These are phyloP conservation scores for Thumatha senex DNA, from an alignment of 2,888 invertebrate genomes.

Conservation along the genomic window DNA sequence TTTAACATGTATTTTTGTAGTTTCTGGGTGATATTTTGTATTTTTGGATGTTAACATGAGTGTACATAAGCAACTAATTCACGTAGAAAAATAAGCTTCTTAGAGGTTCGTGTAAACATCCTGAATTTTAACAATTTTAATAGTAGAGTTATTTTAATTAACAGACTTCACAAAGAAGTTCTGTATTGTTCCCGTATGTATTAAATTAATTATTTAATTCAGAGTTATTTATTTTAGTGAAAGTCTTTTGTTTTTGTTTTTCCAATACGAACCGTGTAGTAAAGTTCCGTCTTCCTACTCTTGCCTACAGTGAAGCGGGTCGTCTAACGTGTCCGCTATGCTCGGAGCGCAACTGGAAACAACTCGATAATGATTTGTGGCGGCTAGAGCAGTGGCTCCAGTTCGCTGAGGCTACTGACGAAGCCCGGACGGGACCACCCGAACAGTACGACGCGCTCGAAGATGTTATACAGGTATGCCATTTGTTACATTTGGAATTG, in stretches of 20 bases:
- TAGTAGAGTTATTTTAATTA: not conserved
- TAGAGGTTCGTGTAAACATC: too few relatives aligned
- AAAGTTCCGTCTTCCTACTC: not conserved
- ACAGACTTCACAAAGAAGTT: not conserved
- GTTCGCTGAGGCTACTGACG: slow-evolving; percentile 92
- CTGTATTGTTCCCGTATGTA: not conserved
- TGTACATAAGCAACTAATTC: not conserved
- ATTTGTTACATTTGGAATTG: not conserved
- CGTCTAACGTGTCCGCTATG: slow-evolving; percentile 93
- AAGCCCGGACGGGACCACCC: slow-evolving; percentile 87
- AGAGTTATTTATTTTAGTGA: too few relatives aligned
- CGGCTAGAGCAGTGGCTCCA: slow-evolving; percentile 95
- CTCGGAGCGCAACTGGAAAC: slow-evolving; percentile 94
- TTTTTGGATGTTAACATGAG: slow-evolving; percentile 5
- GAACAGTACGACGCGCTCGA: slow-evolving; percentile 91
- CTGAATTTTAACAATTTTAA: too few relatives aligned
- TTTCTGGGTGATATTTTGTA: not conserved
- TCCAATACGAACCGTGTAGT: too few relatives aligned
- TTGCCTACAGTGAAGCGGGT: slow-evolving; percentile 87
- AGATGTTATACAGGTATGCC: slow-evolving; percentile 88
- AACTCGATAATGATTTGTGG: slow-evolving; percentile 95
- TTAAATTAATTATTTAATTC: too few relatives aligned
- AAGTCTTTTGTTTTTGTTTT: too few relatives aligned
- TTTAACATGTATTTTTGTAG: not conserved
- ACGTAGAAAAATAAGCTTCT: not conserved